A percentile compares a stretch with the other conserved stretches of the same genome.
Evolutionary conservation across 2,888 invertebrate species (phyloP).

Genomic region (Scaptomyza parva): DNA sequence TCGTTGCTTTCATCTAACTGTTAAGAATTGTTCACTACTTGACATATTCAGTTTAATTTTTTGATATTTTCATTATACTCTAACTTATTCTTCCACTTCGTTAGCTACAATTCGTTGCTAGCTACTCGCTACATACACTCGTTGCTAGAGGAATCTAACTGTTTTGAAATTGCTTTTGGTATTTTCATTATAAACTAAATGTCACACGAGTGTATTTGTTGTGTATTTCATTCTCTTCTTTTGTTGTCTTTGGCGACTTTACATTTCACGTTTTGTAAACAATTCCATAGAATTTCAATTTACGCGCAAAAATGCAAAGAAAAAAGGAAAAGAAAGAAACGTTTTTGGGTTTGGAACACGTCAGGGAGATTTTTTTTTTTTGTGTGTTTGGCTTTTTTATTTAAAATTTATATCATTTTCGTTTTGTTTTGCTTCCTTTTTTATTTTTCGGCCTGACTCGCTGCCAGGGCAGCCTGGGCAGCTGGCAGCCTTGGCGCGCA

Average conservation of each 20-base stretch:
- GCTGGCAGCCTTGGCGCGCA: constrained; percentile 31
- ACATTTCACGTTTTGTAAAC: constrained; percentile 26
- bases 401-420: constrained; percentile 44
- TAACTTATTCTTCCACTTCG: too few relatives aligned
- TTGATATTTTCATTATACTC: too few relatives aligned
- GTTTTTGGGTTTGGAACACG: constrained; percentile 6
- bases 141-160: too few relatives aligned
- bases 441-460: constrained; percentile 7
- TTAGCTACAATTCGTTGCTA: too few relatives aligned
- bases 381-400: constrained; percentile 37
- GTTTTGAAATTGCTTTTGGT: too few relatives aligned
- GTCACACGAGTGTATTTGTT: neutral
- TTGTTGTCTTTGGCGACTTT: constrained; percentile 15
- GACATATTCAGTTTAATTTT: too few relatives aligned
- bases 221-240: neutral
- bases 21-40: too few relatives aligned
- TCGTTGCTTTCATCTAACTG: too few relatives aligned
- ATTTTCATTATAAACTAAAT: neutral
- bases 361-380: constrained; percentile 18
- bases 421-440: constrained; percentile 20
- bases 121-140: too few relatives aligned
- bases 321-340: constrained; percentile 1
- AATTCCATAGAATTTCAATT: constrained; percentile 57
- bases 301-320: constrained; percentile 38
- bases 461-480: constrained; percentile 5